These are phyloP conservation scores for Drosophila anomalata DNA, from an alignment of 2,888 invertebrate species.

Conservation along the genomic window DNA sequence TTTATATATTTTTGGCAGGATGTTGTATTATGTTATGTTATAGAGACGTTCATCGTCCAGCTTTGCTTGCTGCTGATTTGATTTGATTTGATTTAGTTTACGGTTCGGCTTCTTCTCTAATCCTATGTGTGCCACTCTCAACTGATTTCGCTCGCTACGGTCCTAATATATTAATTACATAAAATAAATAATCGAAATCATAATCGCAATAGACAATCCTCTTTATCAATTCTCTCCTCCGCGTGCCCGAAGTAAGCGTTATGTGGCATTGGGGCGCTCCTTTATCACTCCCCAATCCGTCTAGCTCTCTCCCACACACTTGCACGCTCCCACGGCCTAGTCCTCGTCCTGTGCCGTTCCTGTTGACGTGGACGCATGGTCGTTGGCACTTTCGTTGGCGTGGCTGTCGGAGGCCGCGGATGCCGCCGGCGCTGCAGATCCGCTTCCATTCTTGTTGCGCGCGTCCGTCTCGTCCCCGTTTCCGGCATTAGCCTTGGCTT, in stretches of 20 bases:
- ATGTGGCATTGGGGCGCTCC: conserved; percentile 56
- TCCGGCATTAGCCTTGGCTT: conserved; percentile 81
- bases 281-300: conserved; percentile 50
- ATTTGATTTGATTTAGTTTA: conserved; percentile 19
- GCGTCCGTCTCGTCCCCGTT: conserved; percentile 79
- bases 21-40: conserved; percentile 57
- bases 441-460: conserved; percentile 65
- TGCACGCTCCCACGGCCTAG: conserved; percentile 36
- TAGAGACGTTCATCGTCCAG: conserved; percentile 25
- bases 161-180: conserved; percentile 75
- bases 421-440: conserved; percentile 26
- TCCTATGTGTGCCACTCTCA: conserved; percentile 55
- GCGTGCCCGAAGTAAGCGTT: conserved; percentile 25
- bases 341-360: conserved; percentile 60
- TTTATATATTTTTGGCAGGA: conserved; percentile 70
- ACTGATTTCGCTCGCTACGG: conserved; percentile 65
- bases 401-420: conserved; percentile 63
- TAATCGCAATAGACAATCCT: conserved; percentile 56
- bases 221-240: conserved; percentile 36
- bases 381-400: conserved; percentile 74
- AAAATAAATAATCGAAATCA: conserved; percentile 78
- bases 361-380: conserved; percentile 61
- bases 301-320: conserved; percentile 15
- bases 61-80: conserved; percentile 17
- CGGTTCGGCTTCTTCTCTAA: conserved; percentile 35